Evolutionary conservation across 1,140 invertebrate genomes (phyloP), one percentile per base, ranked within the genome.

Genomic region (Bombus terrestris): DNA sequence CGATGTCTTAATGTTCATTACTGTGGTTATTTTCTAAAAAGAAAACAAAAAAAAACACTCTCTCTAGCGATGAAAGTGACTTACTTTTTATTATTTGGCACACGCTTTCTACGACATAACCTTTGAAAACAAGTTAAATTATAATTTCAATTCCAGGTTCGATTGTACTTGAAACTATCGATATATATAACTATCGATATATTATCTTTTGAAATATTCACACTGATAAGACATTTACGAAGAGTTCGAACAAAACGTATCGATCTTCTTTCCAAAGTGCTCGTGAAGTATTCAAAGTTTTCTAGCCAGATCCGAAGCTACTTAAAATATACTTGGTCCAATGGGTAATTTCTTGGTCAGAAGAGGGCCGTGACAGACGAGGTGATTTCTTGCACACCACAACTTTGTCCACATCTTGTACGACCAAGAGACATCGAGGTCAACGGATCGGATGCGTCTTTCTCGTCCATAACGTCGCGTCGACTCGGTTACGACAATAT

Each of bases 371-470:
- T 13, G 59, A n/a, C 59, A 5, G 59, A n/a, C 0, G 28, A 62
- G 13, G 22, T 57, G 43, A 25, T 28, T 72, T 41, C 39, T n/a
- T 15, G 3, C 35, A 2, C 10, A 25, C n/a, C 41, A 6, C 43
- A 22, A 22, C 41, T 74, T 47, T 47, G 73, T 57, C 73, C 32
- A 5, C 47, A 28, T 75, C 73, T 75, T 37, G n/a, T 8, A 57
- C 47, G 43, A 13, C 32, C 22, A 32, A 28, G 32, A 75, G 47
- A 75, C 73, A 75, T 53, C 73, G 73, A 25, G 73, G 73, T 75
- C 73, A 75, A 75, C 73, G 47, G 32, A 57, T 75, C 47, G 47
- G 47, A 53, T 47, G 73, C 73, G 73, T 75, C 57, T 37, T 75
- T 37, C 35, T 72, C 69, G 39, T 6, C 28, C 28, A 28, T 39